Percentiles rank a stretch among this genome's conserved stretches.
Conservation (phyloP, 1,140 invertebrate genomes). For the Euborellia annulipes region DNA sequence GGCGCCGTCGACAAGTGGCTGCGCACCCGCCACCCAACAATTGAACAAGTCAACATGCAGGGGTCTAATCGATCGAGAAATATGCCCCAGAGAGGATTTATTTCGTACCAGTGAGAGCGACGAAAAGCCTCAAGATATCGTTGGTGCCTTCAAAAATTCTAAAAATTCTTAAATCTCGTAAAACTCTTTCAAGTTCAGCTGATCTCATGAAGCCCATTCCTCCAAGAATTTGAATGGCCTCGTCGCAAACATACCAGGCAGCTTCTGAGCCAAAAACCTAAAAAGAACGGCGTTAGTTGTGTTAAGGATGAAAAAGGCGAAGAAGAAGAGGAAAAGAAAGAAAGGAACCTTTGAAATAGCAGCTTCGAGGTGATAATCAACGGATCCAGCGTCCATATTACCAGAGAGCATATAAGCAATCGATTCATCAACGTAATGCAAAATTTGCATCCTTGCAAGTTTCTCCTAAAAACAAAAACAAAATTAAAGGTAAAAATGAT, state of each 20-base stretch:
- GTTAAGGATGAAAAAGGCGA: constrained; percentile 5
- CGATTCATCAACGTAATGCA: constrained; percentile 91
- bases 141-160: constrained; percentile 99
- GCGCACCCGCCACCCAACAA: no score
- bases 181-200: constrained; percentile 74
- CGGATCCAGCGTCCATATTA: constrained; percentile 79
- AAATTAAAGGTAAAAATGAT: no score
- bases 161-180: constrained; percentile 93
- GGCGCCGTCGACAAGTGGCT: no score
- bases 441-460: constrained; percentile 77
- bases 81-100: not conserved
- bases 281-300: constrained; percentile 14
- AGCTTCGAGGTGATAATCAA: constrained; percentile 84
- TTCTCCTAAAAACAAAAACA: constrained; percentile 45
- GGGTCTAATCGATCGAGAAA: no score
- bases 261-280: constrained; percentile 75
- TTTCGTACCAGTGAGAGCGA: constrained; percentile 76
- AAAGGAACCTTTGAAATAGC: constrained; percentile 81
- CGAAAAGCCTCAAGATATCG: constrained; percentile 93
- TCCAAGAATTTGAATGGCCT: constrained; percentile 89
- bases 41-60: no score
- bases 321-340: no score
- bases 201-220: constrained; percentile 96
- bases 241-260: constrained; percentile 88
- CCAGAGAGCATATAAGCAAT: constrained; percentile 88